Evolutionary conservation across 2,113 vertebrate species (phyloP), one percentile per base, ranked within the genome.

Genomic region (Empidonax alnorum): DNA sequence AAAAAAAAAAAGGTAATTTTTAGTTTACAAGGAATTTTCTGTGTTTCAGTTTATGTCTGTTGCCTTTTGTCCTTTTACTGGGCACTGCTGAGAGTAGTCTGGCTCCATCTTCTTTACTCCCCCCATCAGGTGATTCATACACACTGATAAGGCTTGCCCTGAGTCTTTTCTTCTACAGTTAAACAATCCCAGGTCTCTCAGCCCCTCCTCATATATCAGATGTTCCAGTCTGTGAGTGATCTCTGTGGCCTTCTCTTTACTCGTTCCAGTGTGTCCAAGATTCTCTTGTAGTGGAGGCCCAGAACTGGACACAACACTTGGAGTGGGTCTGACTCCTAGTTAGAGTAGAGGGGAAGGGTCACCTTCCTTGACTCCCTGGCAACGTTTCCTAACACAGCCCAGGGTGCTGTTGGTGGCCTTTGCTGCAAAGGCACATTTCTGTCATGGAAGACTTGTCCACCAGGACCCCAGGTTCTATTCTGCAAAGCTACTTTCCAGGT

Each of bases 291-390:
- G 6, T 46, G 35, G 13, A 52, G 67, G 37, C 28, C 9, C 23
- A 50, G 13, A 83, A 30, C 31, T 19, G 18, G 13, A 9, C 28
- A 1, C 5, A 2, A n/a, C 20, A 6, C 15, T 83, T 42, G 0
- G 6, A 33, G 9, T 74, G 47, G 22, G 7, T 66, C 10, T 23
- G 3, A 30, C 14, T 21, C 46, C 41, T 35, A 6, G 20, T 55
- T 47, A 23, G 30, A 76, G 8, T 3, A 24, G n/a, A 78, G 35
- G 25, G 25, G 12, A 42, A 67, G 44, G 25, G 31, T 82, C 30
- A 9, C 18, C 22, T 68, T 74, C 39, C 24, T 16, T 63, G 27
- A 4, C 37, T 41, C 4, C 0, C 33, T 84, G 61, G 66, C 81
- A 15, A 1, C 19, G 28, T 15, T 80, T 41, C 20, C 42, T 35